Conservation (phyloP, 2,888 invertebrate species). For the Chrysina gloriosa region DNA sequence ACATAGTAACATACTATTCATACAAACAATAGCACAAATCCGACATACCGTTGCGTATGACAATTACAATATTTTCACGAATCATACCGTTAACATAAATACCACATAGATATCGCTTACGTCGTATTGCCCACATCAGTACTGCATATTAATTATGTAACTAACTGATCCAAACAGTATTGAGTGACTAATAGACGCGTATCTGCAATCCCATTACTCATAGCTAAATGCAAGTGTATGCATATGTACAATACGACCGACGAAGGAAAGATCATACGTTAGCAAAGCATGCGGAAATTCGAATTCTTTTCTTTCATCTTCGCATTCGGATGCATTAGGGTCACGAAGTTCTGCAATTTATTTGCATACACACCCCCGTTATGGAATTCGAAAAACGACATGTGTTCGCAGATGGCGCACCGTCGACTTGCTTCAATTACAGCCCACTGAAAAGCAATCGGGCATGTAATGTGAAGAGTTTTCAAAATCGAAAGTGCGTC, state of each 20-base stretch:
- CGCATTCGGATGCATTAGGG: conserved; percentile 19
- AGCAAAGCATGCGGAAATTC: conserved; percentile 25
- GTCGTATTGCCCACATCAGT: not conserved
- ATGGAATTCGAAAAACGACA: conserved; percentile 28
- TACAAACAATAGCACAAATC: not conserved
- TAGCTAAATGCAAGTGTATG: not conserved
- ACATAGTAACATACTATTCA: conserved; percentile 12
- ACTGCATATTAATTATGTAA: conserved; percentile 22
- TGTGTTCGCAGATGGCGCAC: conserved; percentile 23
- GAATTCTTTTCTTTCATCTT: conserved; percentile 15
- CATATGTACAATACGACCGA: not conserved
- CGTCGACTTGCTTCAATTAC: conserved; percentile 1
- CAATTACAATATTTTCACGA: conserved; percentile 6
- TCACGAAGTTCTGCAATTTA: conserved; percentile 24
- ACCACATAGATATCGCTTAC: not conserved
- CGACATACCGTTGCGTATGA: not conserved
- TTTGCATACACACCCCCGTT: conserved; percentile 13
- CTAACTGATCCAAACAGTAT: conserved; percentile 13
- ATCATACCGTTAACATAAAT: conserved; percentile 5
- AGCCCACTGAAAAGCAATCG: conserved; percentile 17
- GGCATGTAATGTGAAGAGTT: not conserved
- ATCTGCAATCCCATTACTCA: not conserved
- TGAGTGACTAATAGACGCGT: conserved; percentile 10
- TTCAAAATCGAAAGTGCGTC: conserved; percentile 23
- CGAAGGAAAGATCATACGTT: not conserved